Conservation (phyloP, 2,888 invertebrate species). For the Drosophila hawaiiensis region DNA sequence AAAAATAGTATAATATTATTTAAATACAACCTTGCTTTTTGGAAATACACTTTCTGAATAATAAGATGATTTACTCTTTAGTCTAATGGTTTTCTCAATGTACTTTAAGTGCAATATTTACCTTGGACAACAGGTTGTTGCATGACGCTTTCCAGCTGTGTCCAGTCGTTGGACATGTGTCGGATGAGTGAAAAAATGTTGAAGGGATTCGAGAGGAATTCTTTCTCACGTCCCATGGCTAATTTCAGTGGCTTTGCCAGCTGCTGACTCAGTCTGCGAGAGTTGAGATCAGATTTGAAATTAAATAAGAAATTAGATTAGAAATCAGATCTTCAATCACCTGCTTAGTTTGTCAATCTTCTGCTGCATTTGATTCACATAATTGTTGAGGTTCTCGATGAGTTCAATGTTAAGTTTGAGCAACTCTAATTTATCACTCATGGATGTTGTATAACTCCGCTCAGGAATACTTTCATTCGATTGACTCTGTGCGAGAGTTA, state of each 20-base stretch:
- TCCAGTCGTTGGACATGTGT: conserved; percentile 53
- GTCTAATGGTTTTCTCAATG: not conserved
- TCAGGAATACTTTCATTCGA: not conserved
- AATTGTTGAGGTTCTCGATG: conserved; percentile 25
- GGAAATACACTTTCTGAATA: not conserved
- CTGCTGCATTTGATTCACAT: conserved; percentile 29
- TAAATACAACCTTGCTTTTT: not conserved
- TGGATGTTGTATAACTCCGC: not conserved
- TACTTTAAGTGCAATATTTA: not conserved
- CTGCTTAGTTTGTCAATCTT: conserved; percentile 18
- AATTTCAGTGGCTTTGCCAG: conserved; percentile 19
- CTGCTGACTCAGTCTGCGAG: conserved; percentile 32
- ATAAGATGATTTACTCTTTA: not conserved
- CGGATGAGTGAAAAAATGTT: conserved; percentile 50
- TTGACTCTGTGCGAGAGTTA: not conserved
- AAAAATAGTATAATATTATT: not conserved
- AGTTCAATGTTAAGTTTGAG: conserved; percentile 30
- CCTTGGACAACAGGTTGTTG: conserved; percentile 37
- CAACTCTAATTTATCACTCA: conserved; percentile 17
- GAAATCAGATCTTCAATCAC: conserved; percentile 1
- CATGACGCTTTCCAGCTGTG: conserved; percentile 23
- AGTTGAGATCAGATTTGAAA: rapidly evolving
- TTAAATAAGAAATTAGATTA: not conserved
- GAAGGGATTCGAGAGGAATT: conserved; percentile 54
- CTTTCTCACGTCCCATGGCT: conserved; percentile 34